Conservation (phyloP, 1,140 invertebrate species). For the Drosophila biarmipes region DNA sequence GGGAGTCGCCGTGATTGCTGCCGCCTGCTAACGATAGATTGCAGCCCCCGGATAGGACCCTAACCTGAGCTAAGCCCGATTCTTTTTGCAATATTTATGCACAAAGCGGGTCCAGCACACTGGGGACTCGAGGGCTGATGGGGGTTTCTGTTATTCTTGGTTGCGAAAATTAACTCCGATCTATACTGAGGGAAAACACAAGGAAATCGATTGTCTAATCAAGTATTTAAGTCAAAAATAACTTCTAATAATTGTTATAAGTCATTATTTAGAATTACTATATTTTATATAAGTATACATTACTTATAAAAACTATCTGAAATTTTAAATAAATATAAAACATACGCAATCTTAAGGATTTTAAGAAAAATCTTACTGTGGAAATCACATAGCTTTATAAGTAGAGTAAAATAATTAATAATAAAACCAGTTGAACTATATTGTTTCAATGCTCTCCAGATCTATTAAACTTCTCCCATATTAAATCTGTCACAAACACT, state of each 20-base stretch:
- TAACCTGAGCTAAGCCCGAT: conserved; percentile 35
- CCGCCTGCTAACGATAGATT: conserved; percentile 37
- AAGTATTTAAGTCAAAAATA: background rate
- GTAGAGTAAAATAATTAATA: too few relatives aligned
- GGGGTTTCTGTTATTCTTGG: conserved; percentile 11
- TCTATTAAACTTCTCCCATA: too few relatives aligned
- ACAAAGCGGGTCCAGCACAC: conserved; percentile 3
- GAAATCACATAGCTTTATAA: too few relatives aligned
- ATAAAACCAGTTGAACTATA: too few relatives aligned
- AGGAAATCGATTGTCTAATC: background rate
- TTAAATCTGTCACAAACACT: background rate
- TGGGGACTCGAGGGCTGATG: conserved; percentile 5
- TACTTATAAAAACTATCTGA: too few relatives aligned
- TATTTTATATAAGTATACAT: too few relatives aligned
- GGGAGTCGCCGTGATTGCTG: conserved; percentile 15
- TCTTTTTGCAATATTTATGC: conserved; percentile 30
- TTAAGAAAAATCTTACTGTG: too few relatives aligned
- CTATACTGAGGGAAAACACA: background rate
- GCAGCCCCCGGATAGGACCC: conserved; percentile 41
- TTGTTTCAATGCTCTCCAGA: background rate
- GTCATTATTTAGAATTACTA: too few relatives aligned
- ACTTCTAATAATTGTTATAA: too few relatives aligned
- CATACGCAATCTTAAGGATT: too few relatives aligned
- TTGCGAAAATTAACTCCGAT: conserved; percentile 5
- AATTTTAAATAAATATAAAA: too few relatives aligned